Conservation (phyloP, 2,797 vertebrate species). For the Semotilus atromaculatus region DNA sequence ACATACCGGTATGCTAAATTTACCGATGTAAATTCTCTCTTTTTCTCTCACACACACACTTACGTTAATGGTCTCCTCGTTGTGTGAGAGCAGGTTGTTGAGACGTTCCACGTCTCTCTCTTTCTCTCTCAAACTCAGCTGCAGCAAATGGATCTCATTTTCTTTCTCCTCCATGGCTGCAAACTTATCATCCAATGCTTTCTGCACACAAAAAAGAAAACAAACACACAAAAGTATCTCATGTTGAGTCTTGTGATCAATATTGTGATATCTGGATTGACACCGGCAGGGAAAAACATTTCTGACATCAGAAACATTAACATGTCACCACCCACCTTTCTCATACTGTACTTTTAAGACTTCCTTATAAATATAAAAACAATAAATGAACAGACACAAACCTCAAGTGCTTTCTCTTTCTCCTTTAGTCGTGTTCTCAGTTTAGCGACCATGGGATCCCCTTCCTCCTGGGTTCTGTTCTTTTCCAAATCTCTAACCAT, state of each 20-base stretch:
- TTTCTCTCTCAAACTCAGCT: constrained; percentile 79
- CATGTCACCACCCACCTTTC: background rate
- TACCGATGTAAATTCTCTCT: background rate
- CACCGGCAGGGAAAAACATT: background rate
- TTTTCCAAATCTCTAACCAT: constrained; percentile 77
- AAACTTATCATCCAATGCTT: constrained; percentile 79
- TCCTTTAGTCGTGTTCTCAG: constrained; percentile 80
- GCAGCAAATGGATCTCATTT: constrained; percentile 81
- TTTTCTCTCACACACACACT: constrained; percentile 39
- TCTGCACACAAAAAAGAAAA: constrained; percentile 64
- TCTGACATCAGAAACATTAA: constrained; percentile 1
- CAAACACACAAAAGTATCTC: constrained; percentile 26
- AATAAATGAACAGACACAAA: constrained; percentile 48
- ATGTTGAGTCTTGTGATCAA: background rate
- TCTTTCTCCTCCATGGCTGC: constrained; percentile 83
- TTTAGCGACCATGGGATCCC: constrained; percentile 74
- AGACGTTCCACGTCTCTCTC: constrained; percentile 81
- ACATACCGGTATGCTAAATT: background rate
- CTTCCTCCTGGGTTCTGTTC: constrained; percentile 74
- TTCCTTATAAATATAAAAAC: background rate
- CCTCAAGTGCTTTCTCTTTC: constrained; percentile 82
- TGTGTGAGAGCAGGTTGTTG: constrained; percentile 77
- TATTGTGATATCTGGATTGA: background rate
- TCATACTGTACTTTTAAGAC: background rate
- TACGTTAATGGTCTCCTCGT: constrained; percentile 77